phyloP scores from a whole-genome alignment of 2,797 vertebrate species.

The Lagodon rhomboides region DNA sequence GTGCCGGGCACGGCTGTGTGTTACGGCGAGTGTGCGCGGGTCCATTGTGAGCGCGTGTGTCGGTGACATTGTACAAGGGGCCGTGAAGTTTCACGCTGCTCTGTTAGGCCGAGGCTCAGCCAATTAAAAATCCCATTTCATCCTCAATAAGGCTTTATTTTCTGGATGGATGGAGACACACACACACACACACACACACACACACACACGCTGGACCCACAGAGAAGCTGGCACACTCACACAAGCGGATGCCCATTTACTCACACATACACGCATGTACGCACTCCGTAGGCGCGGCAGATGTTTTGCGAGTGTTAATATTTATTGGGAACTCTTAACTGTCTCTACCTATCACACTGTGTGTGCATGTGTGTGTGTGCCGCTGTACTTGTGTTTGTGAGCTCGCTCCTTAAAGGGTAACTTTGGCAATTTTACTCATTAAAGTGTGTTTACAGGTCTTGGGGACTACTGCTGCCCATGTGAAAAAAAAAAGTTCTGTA shows the following conservation, averaged over 20 bases:
- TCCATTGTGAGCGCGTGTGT: slow-evolving; percentile 55
- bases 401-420: too few relatives aligned
- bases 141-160: slow-evolving; percentile 87
- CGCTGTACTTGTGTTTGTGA: neutral
- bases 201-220: slow-evolving; percentile 21
- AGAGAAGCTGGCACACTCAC: slow-evolving; percentile 21
- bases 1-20: slow-evolving; percentile 4
- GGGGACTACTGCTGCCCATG: too few relatives aligned
- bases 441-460: too few relatives aligned
- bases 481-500: too few relatives aligned
- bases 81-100: slow-evolving; percentile 71
- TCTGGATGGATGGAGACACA: slow-evolving; percentile 78
- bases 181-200: slow-evolving; percentile 50
- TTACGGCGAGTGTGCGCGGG: slow-evolving; percentile 10
- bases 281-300: slow-evolving; percentile 48
- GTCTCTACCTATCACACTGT: slow-evolving; percentile 8
- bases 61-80: slow-evolving; percentile 76
- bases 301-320: slow-evolving; percentile 58
- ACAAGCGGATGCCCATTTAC: slow-evolving; percentile 28
- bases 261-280: slow-evolving; percentile 25
- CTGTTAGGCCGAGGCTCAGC: slow-evolving; percentile 76
- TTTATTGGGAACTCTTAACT: slow-evolving; percentile 29
- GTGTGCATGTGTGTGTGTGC: slow-evolving; percentile 8
- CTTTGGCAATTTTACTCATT: too few relatives aligned
- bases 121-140: slow-evolving; percentile 90